Base-by-base conservation (phyloP, 2,797 vertebrate genomes). In the Novumbra hubbsi region DNA sequence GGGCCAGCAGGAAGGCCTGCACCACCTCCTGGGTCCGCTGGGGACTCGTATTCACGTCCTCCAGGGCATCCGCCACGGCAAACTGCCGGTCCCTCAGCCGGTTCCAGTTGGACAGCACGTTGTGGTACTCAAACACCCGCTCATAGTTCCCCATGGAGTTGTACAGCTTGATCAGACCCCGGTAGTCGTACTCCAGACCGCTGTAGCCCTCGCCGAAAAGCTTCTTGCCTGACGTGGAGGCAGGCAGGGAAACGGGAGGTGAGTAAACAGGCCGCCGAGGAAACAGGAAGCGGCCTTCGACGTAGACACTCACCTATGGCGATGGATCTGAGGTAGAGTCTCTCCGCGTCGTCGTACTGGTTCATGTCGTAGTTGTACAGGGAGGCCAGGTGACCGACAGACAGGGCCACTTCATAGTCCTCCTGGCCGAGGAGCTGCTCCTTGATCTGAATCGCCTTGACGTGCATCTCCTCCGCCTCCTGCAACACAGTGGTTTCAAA, bases 311-410 rank as follows among this genome's bases (percentile, higher is more conserved):
- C 15, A 99, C 98, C 98, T 48, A 99, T 99, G 68, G 98, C 96
- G 84, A 99, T 99, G 84, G 98, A 99, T 85, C 98, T 94, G 88
- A 99, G 91, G 90, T 99, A 99, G 77, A 99, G 96, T 82, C 97
- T 96, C 86, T 99, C 97, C 2, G 98, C 98, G 21, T 99, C 97
- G 75, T 98, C 98, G 60, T 98, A 99, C 75, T 99, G 98, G 89
- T 96, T 99, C 98, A 99, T 99, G 85, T 99, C 98, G 19, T 99
- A 99, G 93, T 99, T 99, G 88, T 99, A 99, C 73, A 99, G 95
- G 9, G 98, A 99, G 45, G 98, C 98, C 84, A 99, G 92, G 80
- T 99, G 98, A 75, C 98, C 98, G 84, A 99, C 98, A 0, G 98
- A 99, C 81, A 99, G 92, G 2, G 98, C 98, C 70, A 99, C 98